These are phyloP conservation scores for Harlomillsia oculata DNA, from an alignment of 1,140 invertebrate genomes.

Conservation along the genomic window DNA sequence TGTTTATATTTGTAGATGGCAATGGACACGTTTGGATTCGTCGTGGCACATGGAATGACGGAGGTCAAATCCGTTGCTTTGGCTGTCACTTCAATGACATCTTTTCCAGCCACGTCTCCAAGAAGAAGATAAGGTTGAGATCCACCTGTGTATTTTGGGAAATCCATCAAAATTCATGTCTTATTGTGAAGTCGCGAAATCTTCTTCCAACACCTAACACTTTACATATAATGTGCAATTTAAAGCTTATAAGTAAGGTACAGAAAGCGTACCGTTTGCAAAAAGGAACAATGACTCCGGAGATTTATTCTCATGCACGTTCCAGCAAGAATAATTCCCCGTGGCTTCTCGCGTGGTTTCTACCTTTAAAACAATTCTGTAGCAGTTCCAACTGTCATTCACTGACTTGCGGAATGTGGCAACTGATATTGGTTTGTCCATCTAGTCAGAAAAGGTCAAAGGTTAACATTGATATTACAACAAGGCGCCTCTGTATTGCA, in stretches of 20 bases:
- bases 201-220: too few species aligned
- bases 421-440: too few species aligned
- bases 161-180: background rate
- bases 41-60: conserved; percentile 13
- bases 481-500: too few species aligned
- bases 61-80: background rate
- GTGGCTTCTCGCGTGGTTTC: conserved; percentile 9
- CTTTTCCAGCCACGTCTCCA: conserved; percentile 5
- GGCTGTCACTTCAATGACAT: conserved; percentile 11
- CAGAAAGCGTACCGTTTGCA: conserved; percentile 10
- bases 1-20: conserved; percentile 15
- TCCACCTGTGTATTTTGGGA: background rate
- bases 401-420: too few species aligned
- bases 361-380: background rate
- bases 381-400: too few species aligned
- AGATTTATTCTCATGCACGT: background rate
- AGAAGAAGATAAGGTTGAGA: conserved; percentile 9
- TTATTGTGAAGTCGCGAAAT: too few species aligned
- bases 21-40: conserved; percentile 20
- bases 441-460: too few species aligned
- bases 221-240: background rate
- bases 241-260: background rate
- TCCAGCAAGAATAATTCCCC: conserved; percentile 18
- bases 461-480: too few species aligned
- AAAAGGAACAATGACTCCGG: conserved; percentile 7